Conservation (phyloP, 1,140 invertebrate genomes). For the Drosophila pseudoananassae region DNA sequence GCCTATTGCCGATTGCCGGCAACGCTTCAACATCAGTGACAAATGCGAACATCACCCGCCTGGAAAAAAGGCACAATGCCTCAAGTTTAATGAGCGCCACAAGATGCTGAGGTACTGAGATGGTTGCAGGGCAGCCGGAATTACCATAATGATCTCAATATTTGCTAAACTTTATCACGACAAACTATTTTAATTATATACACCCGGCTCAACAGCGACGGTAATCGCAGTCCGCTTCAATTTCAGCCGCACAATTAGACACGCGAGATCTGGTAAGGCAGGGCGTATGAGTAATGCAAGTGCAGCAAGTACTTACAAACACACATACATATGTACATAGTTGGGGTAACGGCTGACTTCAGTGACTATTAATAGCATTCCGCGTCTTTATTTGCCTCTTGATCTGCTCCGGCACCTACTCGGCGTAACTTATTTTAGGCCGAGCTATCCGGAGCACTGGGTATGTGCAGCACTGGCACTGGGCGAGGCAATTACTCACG, state of each 20-base stretch:
- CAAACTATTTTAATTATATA: constrained; percentile 73
- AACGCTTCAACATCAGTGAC: constrained; percentile 58
- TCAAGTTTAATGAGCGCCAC: constrained; percentile 71
- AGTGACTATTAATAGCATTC: constrained; percentile 70
- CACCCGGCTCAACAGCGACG: constrained; percentile 27
- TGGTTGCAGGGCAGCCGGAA: constrained; percentile 55
- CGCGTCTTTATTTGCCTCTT: constrained; percentile 31
- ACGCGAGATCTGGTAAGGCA: constrained; percentile 67
- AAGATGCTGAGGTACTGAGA: constrained; percentile 43
- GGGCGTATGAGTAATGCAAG: constrained; percentile 78
- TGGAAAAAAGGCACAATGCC: constrained; percentile 24
- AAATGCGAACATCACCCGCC: constrained; percentile 34
- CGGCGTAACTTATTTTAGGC: constrained; percentile 55
- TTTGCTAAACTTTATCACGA: constrained; percentile 80
- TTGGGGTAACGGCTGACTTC: constrained; percentile 52
- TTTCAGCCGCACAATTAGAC: constrained; percentile 68
- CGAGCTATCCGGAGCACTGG: constrained; percentile 24
- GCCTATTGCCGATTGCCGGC: constrained; percentile 23
- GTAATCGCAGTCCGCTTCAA: constrained; percentile 26
- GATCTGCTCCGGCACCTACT: constrained; percentile 22
- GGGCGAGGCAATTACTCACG: constrained; percentile 70
- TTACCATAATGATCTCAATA: constrained; percentile 83
- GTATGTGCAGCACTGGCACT: constrained; percentile 18
- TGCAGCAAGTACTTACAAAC: constrained; percentile 25
- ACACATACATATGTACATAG: constrained; percentile 12